Evolutionary conservation across 2,888 invertebrate species (phyloP).

Genomic region (Netelia virgata): DNA sequence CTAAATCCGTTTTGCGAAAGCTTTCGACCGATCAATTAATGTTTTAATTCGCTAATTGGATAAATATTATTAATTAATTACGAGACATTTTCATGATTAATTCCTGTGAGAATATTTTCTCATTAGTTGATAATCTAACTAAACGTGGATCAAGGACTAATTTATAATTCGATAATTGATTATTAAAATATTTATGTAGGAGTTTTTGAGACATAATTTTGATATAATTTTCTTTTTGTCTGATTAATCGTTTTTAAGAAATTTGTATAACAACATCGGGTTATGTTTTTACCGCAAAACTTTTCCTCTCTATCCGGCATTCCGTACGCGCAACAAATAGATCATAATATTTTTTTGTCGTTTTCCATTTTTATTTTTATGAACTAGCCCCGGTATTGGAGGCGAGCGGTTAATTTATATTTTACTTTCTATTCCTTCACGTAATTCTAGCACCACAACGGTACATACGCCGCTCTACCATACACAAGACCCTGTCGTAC

Average conservation of each 20-base stretch:
- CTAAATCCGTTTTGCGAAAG: neutral
- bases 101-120: too few species aligned
- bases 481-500: slow-evolving; percentile 35
- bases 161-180: neutral
- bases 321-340: slow-evolving; percentile 20
- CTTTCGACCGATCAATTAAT: neutral
- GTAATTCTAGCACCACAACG: slow-evolving; percentile 68
- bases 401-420: slow-evolving; percentile 65
- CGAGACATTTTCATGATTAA: too few species aligned
- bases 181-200: neutral
- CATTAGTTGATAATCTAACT: too few species aligned
- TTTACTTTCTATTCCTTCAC: slow-evolving; percentile 78
- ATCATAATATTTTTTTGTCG: slow-evolving; percentile 49
- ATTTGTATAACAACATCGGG: neutral
- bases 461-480: slow-evolving; percentile 37
- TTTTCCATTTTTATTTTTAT: slow-evolving; percentile 29
- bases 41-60: too few species aligned
- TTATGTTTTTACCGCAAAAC: neutral
- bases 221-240: neutral
- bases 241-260: neutral
- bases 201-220: neutral
- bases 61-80: too few species aligned
- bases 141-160: too few species aligned
- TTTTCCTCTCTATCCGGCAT: neutral
- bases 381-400: slow-evolving; percentile 21